phyloP scores from a whole-genome alignment of 2,797 vertebrate genomes.

The Varecia variegata region DNA sequence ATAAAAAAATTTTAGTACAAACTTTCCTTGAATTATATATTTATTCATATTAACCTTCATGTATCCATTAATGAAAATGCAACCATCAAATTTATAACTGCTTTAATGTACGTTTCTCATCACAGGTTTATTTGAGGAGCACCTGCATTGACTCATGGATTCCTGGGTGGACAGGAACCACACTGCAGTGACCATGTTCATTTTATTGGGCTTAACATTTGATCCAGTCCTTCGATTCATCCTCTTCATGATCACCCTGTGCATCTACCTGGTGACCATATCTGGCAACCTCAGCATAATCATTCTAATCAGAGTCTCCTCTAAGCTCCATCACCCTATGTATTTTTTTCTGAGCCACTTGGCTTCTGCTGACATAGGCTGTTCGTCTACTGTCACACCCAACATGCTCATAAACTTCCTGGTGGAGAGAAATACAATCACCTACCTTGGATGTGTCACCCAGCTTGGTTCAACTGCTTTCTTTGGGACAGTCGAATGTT shows the following conservation, averaged over 20 bases:
- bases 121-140: not conserved
- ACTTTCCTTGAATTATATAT: not conserved
- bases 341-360: constrained; percentile 75
- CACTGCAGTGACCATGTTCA: not conserved
- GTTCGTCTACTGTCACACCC: constrained; percentile 55
- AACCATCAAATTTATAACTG: not conserved
- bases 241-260: constrained; percentile 5
- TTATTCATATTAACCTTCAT: not conserved
- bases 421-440: constrained; percentile 62
- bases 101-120: not conserved
- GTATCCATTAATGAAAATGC: not conserved
- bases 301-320: not conserved
- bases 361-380: constrained; percentile 69
- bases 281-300: not conserved
- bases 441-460: not conserved
- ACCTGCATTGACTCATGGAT: not conserved
- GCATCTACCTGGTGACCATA: not conserved
- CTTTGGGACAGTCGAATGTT: not conserved
- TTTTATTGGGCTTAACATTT: constrained; percentile 42
- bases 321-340: constrained; percentile 52
- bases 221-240: constrained; percentile 7
- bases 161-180: not conserved
- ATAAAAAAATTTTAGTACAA: not conserved
- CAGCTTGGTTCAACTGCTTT: not conserved
- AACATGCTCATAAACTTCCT: constrained; percentile 68